Conservation (phyloP, 2,888 invertebrate genomes). For the Drosophila suboccidentalis region DNA sequence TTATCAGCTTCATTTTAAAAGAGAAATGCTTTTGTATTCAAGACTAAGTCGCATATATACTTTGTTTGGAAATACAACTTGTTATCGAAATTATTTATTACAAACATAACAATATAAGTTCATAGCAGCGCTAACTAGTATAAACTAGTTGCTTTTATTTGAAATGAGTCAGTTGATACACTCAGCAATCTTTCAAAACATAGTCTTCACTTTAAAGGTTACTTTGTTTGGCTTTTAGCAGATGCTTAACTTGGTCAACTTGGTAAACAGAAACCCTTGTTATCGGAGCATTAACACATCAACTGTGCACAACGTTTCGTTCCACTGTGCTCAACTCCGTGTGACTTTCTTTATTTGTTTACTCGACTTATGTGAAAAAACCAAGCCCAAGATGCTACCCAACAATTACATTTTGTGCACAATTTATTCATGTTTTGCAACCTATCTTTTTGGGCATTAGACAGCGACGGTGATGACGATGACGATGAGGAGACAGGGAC, state of each 20-base stretch:
- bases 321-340: constrained; percentile 27
- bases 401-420: constrained; percentile 68
- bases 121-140: too few relatives aligned
- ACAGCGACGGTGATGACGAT: constrained; percentile 21
- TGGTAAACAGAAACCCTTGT: constrained; percentile 8
- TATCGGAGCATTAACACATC: constrained; percentile 24
- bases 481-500: not conserved
- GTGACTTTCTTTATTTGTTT: constrained; percentile 61
- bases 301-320: constrained; percentile 16
- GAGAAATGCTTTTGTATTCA: too few relatives aligned
- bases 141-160: too few relatives aligned
- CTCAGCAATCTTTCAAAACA: too few relatives aligned
- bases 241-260: constrained; percentile 7
- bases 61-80: not conserved
- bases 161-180: not conserved
- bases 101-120: not conserved
- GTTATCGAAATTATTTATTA: not conserved
- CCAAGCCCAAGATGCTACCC: constrained; percentile 61
- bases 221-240: constrained; percentile 4
- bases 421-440: constrained; percentile 71
- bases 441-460: constrained; percentile 45
- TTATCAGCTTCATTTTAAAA: too few relatives aligned
- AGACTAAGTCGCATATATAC: not conserved
- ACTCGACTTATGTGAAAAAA: constrained; percentile 35
- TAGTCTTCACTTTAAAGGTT: not conserved